Base-by-base conservation (phyloP, 2,888 invertebrate species). In the Pristionchus maxplancki region DNA sequence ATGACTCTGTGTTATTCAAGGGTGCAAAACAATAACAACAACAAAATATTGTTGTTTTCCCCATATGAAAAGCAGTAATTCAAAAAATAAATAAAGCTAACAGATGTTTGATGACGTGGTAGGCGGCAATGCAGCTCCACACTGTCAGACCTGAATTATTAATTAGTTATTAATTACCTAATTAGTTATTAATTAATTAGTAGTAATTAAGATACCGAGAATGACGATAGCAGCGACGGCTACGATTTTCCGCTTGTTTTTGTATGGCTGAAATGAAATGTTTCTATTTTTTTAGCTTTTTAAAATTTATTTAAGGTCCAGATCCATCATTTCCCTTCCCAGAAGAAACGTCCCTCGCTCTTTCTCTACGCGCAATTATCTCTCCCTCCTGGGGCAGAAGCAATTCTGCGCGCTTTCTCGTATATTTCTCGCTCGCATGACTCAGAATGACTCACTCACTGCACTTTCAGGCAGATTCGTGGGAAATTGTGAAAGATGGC, bases 121-220 rank as follows among this genome's bases (percentile, higher is more conserved):
- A 78, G 44, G 78, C 78, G 13, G 78, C 78, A 44, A 78, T 28
- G 44, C 78, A 78, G 78, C 78, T 78, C 78, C 78, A 78, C 78
- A 78, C 78, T 11, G 78, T 78, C 44, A 78, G 78, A 48, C 40
- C 71, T 71, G 71, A 24, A 17, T 67, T 34, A 67, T 58, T 58
- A 20, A 58, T 58, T 58, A 20, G 24, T 24, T 17, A 71, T 67
- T 34, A 67, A 5, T 37, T 34, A 37, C 17, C n/a, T 71, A 71
- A 71, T 37, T 37, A 17, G 20, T 11, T 71, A 24, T 37, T 24
- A 17, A 24, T 17, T 17, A 31, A 24, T 5, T 28, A 9, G 28
- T 15, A 31, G 8, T 50, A 44, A 44, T 44, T 44, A 44, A 44
- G 11, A 71, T 37, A 71, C 71, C 78, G 78, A 78, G n/a, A 44